phyloP scores from a whole-genome alignment of 2,113 vertebrate genomes.

The Calyptomena viridis region DNA sequence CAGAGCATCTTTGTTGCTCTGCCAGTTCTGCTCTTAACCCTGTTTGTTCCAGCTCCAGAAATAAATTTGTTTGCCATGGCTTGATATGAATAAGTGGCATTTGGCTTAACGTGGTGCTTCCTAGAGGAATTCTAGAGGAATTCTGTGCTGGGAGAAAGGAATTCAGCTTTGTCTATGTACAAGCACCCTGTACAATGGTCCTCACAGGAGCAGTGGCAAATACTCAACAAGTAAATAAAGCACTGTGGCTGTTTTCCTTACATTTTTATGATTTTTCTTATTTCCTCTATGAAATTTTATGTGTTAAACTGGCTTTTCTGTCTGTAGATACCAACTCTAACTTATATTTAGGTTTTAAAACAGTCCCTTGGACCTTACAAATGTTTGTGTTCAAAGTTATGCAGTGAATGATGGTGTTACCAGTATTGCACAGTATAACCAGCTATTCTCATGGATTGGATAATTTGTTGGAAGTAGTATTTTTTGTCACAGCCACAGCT shows the following conservation, averaged over 20 bases:
- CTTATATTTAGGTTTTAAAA: not conserved
- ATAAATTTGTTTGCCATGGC: not conserved
- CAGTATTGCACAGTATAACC: not conserved
- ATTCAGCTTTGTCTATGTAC: fast-evolving
- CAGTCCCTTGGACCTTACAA: not conserved
- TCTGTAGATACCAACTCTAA: not conserved
- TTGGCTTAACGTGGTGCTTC: not conserved
- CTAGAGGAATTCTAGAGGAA: not conserved
- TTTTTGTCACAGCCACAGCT: not conserved
- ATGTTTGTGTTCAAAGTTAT: not conserved
- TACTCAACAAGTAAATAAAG: not conserved
- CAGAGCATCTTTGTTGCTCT: not conserved
- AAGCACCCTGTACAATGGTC: not conserved
- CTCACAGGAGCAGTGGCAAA: not conserved
- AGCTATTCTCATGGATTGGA: not conserved
- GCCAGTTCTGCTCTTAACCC: not conserved
- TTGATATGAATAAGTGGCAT: not conserved
- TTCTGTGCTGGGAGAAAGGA: not conserved
- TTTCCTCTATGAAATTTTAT: not conserved
- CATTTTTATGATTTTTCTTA: not conserved
- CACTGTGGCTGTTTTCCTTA: not conserved
- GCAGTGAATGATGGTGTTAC: not conserved
- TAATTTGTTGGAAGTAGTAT: not conserved
- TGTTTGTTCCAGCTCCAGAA: not conserved
- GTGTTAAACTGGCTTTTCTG: not conserved